Evolutionary conservation across 1,140 invertebrate genomes (phyloP), one percentile per base, ranked within the genome.

Genomic region (Trinorchestia longiramus): DNA sequence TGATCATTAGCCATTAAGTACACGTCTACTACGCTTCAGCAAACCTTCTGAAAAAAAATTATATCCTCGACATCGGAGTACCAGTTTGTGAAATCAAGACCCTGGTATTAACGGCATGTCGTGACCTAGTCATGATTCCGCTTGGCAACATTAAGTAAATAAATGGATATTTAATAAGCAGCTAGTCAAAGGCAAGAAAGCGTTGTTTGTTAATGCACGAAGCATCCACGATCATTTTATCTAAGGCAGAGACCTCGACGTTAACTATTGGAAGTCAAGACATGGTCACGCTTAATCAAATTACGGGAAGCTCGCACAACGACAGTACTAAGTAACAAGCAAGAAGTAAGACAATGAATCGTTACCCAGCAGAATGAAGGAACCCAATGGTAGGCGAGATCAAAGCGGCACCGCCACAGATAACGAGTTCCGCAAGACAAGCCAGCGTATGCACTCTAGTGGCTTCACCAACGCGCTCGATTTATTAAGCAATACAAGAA

Each of bases 371-470:
- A 87, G 4, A 87, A 87, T 87, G 87, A 11, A 87, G 87, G 4
- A 36, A 40, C 87, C 41, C 88, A 42, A 43, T 42, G 15, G 36
- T 77, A 77, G 62, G 17, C n/a, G 43, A 42, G 88, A 90, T 90
- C 88, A 90, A 90, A 90, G 88, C 42, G 43, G 36, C 43, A 36
- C 88, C 88, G 88, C 88, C 88, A 36, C 88, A 77, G 62, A 77
- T 77, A 77, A 77, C 62, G 62, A 77, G 62, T 77, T 77, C 28
- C 62, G 3, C 62, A 77, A 77, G 62, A 77, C 15, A 77, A 77
- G 62, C 8, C 1, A 11, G 62, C 62, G 62, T 36, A 77, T 28
- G 62, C 62, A 77, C 36, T 28, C 62, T 23, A 23, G 28, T 77
- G 28, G 15, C 1, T 77, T 1, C 15, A 77, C 11, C 28, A 77